These are phyloP conservation scores for Thalassaphorura encarpata DNA, from an alignment of 1,140 invertebrate species.

Conservation along the genomic window DNA sequence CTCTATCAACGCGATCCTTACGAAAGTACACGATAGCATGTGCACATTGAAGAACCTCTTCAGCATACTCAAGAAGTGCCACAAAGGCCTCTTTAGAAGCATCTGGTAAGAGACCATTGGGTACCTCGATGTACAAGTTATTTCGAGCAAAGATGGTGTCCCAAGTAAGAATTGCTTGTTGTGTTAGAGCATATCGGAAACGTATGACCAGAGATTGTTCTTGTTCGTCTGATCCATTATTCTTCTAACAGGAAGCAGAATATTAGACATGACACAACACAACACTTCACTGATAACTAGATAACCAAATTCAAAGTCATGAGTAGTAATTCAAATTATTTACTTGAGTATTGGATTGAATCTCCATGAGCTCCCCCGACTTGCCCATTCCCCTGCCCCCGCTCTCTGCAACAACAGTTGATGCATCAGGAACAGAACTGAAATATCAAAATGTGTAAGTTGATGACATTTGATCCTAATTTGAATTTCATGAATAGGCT, in stretches of 20 bases:
- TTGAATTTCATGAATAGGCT: too few species aligned
- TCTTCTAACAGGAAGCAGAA: background rate
- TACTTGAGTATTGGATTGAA: too few species aligned
- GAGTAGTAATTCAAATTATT: too few species aligned
- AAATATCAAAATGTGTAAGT: too few species aligned
- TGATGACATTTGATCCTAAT: too few species aligned
- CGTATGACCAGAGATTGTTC: constrained; percentile 49
- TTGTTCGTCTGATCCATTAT: constrained; percentile 5
- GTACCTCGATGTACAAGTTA: constrained; percentile 75
- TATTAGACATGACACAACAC: background rate
- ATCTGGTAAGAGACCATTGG: constrained; percentile 66
- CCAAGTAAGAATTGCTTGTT: constrained; percentile 64
- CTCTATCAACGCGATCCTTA: constrained; percentile 70
- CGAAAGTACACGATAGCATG: constrained; percentile 71
- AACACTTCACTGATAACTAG: background rate
- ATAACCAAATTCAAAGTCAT: too few species aligned
- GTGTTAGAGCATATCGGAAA: constrained; percentile 66
- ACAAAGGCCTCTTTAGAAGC: constrained; percentile 84
- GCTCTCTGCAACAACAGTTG: too few species aligned
- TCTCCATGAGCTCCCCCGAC: too few species aligned
- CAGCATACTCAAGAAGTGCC: constrained; percentile 85
- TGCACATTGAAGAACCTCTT: constrained; percentile 75
- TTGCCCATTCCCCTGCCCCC: too few species aligned
- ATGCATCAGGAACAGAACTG: too few species aligned
- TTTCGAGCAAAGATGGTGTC: constrained; percentile 68